Evolutionary conservation across 2,888 invertebrate genomes (phyloP).

Genomic region (Crematogaster levior): DNA sequence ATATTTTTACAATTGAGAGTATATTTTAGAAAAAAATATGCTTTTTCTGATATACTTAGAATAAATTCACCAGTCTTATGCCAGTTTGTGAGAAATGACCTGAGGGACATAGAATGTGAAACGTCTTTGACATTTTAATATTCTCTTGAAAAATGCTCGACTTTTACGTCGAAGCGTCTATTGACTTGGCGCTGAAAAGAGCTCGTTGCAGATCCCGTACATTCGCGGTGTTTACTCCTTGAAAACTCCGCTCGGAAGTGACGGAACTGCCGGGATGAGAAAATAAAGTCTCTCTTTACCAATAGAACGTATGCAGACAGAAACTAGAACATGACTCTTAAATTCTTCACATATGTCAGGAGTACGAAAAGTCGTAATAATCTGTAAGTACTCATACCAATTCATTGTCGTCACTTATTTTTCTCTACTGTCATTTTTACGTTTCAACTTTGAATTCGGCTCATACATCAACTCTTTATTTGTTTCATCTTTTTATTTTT

Average conservation of each 20-base stretch:
- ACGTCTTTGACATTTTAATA: conserved; percentile 46
- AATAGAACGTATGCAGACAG: conserved; percentile 1
- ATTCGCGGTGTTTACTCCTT: conserved; percentile 33
- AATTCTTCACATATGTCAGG: not conserved
- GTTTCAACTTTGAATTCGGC: not conserved
- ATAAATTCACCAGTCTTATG: conserved; percentile 13
- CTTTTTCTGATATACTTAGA: conserved; percentile 3
- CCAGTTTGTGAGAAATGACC: conserved; percentile 11
- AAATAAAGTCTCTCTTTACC: conserved; percentile 28
- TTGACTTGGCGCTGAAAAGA: conserved; percentile 29
- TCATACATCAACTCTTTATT: not conserved
- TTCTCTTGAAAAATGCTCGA: conserved; percentile 36
- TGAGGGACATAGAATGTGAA: not conserved
- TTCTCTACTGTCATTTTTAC: not conserved
- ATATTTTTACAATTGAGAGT: not conserved
- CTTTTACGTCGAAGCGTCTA: conserved; percentile 35
- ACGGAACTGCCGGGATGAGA: conserved; percentile 27
- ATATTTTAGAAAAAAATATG: not conserved
- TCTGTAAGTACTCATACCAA: not conserved
- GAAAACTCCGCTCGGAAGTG: conserved; percentile 22
- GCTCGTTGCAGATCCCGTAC: conserved; percentile 21
- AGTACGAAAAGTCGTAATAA: conserved; percentile 13
- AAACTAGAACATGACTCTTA: conserved; percentile 10
- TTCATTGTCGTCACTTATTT: not conserved
- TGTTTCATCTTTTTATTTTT: not conserved